Evolutionary conservation across 2,888 invertebrate species (phyloP), one percentile per base, ranked within the genome.

Genomic region (Erebia aethiops): DNA sequence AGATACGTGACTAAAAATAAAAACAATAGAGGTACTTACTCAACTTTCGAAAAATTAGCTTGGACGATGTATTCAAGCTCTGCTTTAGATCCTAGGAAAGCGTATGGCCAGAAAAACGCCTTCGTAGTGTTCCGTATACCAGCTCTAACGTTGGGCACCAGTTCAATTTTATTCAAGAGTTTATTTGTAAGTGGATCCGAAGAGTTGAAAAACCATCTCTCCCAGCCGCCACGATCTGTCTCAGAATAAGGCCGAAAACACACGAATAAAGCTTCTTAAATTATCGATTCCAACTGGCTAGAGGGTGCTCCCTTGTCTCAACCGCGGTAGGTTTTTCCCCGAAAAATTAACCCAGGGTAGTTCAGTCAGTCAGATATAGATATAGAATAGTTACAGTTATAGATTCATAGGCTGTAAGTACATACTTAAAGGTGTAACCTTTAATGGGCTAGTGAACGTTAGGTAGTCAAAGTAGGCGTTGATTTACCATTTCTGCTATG

Each of bases 21-120:
- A n/a, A 16, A 21, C 10, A 21, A 21, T 26, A 14, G 14, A 2
- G 2, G 14, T 18, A 69, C 77, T 76, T 78, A 91, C 91, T 86
- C 90, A 0, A 84, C 80, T n/a, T 94, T 90, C 0, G 96, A 94
- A 85, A 95, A 97, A 82, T 97, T 97, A 0, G 96, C 95, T 81
- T 95, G 95, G 0, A 96, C 95, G 67, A 96, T 94, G 81, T 96
- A 97, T 79, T 96, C 95, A 14, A 97, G 88, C 79, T 96, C 95
- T n/a, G 95, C 94, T 77, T 91, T 90, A 0, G 97, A 97, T 11
- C 96, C 96, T 1, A 97, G 87, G 81, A 97, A 97, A 0, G 97
- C 96, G 79, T 97, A 96, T 0, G 96, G 95, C 95, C 96, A 96
- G 80, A 97, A 96, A 81, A 96, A 96, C 4, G 96, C 96, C 77